Evolutionary conservation across 2,888 invertebrate species (phyloP).

Genomic region (Ernsta delagoae): DNA sequence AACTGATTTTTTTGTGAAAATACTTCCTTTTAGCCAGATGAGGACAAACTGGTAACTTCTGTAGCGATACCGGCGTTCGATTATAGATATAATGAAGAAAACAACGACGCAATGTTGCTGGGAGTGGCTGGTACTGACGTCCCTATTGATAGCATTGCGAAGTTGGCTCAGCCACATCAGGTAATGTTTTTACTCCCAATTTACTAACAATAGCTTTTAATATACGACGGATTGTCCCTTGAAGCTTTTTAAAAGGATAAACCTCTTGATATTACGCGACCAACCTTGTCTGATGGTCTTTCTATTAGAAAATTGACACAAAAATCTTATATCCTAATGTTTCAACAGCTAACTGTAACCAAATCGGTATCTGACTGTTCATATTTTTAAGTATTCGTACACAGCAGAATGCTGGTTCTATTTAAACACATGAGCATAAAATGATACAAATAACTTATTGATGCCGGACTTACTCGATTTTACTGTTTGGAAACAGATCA

Average conservation of each 20-base stretch:
- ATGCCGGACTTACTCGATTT: neutral
- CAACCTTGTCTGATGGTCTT: too few species aligned
- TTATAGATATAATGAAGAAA: conserved; percentile 85
- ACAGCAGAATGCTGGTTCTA: neutral
- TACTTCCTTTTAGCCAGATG: conserved; percentile 65
- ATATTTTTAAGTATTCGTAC: neutral
- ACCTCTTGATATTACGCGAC: neutral
- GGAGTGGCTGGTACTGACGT: conserved; percentile 99
- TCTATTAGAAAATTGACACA: too few species aligned
- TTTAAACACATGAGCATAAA: neutral
- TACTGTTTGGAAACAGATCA: neutral
- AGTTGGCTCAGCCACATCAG: conserved; percentile 95
- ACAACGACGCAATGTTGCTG: conserved; percentile 90
- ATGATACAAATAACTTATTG: conserved; percentile 12
- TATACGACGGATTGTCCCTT: too few species aligned
- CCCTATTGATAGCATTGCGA: conserved; percentile 95
- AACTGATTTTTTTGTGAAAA: conserved; percentile 1
- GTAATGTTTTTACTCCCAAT: conserved; percentile 62
- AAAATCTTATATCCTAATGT: too few species aligned
- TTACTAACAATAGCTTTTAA: too few species aligned
- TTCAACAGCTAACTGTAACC: too few species aligned
- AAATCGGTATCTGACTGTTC: too few species aligned
- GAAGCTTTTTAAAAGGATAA: too few species aligned
- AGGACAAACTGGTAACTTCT: conserved; percentile 92
- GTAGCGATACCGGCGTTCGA: conserved; percentile 97